Conservation (phyloP, 2,113 vertebrate genomes). For the Phyllopteryx taeniolatus region DNA sequence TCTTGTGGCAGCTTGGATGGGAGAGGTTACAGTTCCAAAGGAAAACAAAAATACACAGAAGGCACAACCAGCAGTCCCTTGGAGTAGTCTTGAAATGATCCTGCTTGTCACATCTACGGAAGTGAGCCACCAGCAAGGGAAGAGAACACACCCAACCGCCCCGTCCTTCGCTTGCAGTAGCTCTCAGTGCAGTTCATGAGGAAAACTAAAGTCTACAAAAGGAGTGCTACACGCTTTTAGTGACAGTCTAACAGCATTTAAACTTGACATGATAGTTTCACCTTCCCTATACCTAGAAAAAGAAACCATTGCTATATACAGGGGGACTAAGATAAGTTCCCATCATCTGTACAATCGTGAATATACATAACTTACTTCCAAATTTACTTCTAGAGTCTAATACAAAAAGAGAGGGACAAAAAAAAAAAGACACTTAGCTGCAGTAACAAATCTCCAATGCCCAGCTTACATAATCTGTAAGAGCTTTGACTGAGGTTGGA, state of each 20-base stretch:
- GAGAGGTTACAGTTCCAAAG: slow-evolving; percentile 43
- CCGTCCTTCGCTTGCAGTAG: slow-evolving; percentile 30
- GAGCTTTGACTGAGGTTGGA: slow-evolving; percentile 53
- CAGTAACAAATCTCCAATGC: slow-evolving; percentile 48
- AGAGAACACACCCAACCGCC: slow-evolving; percentile 18
- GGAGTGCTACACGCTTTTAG: slow-evolving; percentile 53
- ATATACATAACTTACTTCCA: slow-evolving; percentile 77
- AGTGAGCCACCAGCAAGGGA: slow-evolving; percentile 32
- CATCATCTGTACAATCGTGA: slow-evolving; percentile 75
- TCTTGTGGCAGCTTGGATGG: slow-evolving; percentile 51
- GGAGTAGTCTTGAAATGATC: slow-evolving; percentile 38
- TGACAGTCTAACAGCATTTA: slow-evolving; percentile 28
- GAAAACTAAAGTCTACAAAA: slow-evolving; percentile 23
- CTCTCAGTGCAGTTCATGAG: slow-evolving; percentile 35
- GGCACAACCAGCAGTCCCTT: slow-evolving; percentile 65
- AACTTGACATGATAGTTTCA: slow-evolving; percentile 34
- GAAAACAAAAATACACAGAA: slow-evolving; percentile 36
- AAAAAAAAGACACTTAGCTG: slow-evolving; percentile 32
- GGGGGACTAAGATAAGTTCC: slow-evolving; percentile 62
- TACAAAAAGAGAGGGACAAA: slow-evolving; percentile 43
- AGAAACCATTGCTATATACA: slow-evolving; percentile 71
- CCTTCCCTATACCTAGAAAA: slow-evolving; percentile 53
- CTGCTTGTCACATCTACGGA: slow-evolving; percentile 31
- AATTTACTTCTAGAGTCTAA: slow-evolving; percentile 65
- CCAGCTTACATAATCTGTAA: slow-evolving; percentile 46